Evolutionary conservation across 2,797 vertebrate genomes (phyloP), one percentile per base, ranked within the genome.

Genomic region (Gallinago nigripennis): DNA sequence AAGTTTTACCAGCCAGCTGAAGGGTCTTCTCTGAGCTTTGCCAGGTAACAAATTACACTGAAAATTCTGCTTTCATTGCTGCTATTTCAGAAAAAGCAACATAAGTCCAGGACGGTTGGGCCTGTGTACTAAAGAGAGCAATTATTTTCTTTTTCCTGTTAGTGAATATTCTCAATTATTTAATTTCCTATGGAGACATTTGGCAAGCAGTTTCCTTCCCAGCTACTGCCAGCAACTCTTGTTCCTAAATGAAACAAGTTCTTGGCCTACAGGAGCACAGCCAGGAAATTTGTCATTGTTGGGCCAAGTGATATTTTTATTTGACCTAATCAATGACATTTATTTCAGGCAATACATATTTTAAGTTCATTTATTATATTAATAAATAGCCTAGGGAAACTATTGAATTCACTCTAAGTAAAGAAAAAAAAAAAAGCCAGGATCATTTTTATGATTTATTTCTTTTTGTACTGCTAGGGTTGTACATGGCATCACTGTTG

Each of bases 151-250:
- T 85, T 80, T 68, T 86, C 78, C 82, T 89, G 48, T 41, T 39
- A 43, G 64, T n/a, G 84, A 86, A 89, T 92, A 95, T 85, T 89
- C 90, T 78, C 90, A 92, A 89, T 93, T 94, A 96, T 94, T 97
- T 87, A 9, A 16, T 94, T 94, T 96, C 84, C 92, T 85, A 39
- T 4, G 16, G 84, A 94, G 86, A 71, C 60, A 13, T 94, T 93
- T 95, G 96, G 96, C 94, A 95, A 73, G 84, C 60, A 60, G 46
- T 15, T 94, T 66, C 77, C 92, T 93, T 70, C 80, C 68, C 86
- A 85, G 82, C 88, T 85, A 77, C 82, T 89, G 92, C 83, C 94
- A 96, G 90, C 80, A 91, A 41, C 60, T 77, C 94, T 68, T 64
- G 81, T 16, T 96, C 83, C 64, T 24, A 86, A 95, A 93, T 89